Evolutionary conservation across 2,113 vertebrate species (phyloP).

Genomic region (Hymenochirus boettgeri): DNA sequence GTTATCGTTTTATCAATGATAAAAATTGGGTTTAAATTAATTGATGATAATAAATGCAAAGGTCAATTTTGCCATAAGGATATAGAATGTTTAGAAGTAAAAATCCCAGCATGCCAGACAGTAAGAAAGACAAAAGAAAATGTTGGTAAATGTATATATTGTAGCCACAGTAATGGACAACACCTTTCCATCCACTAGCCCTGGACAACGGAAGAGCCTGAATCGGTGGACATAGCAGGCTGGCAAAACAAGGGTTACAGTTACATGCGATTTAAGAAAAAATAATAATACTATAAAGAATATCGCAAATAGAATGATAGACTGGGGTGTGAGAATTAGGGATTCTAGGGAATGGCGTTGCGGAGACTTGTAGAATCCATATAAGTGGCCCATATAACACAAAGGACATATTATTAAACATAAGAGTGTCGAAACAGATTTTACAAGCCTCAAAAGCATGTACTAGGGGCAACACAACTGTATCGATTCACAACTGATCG

Average conservation of each 20-base stretch:
- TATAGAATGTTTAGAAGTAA: no score
- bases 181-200: conserved; percentile 17
- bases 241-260: conserved; percentile 25
- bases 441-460: not conserved
- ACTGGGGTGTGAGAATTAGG: no score
- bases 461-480: no score
- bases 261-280: conserved; percentile 25
- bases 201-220: conserved; percentile 30
- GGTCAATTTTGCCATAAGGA: no score
- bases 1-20: no score
- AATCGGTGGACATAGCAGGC: conserved; percentile 22
- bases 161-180: not conserved
- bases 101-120: conserved; percentile 16
- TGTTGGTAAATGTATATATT: not conserved
- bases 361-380: no score
- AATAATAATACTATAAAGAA: not conserved
- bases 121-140: not conserved
- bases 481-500: no score
- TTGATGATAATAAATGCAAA: no score
- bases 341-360: no score
- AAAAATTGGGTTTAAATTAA: no score
- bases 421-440: conserved; percentile 5
- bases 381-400: no score
- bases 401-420: not conserved
- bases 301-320: not conserved